Evolutionary conservation across 2,113 vertebrate genomes (phyloP).

Genomic region (Forbesichthys papilliferus): DNA sequence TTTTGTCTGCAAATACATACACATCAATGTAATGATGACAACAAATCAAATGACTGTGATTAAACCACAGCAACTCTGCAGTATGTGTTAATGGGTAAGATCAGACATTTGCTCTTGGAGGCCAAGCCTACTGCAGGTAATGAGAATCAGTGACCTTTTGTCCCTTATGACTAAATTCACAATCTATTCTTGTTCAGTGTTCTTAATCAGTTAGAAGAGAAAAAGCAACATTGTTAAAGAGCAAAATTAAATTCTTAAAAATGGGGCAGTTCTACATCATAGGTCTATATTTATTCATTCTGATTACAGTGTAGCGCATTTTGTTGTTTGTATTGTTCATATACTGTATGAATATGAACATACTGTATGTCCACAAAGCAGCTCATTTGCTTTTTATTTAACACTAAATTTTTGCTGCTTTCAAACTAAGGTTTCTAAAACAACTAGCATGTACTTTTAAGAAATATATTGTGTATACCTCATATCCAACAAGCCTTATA

Average conservation of each 20-base stretch:
- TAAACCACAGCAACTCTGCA: too few species aligned
- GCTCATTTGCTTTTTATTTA: not conserved
- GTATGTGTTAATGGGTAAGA: slow-evolving; percentile 17
- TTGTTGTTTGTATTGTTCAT: slow-evolving; percentile 48
- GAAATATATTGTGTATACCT: too few species aligned
- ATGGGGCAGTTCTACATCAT: slow-evolving; percentile 45
- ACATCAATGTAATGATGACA: too few species aligned
- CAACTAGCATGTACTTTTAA: too few species aligned
- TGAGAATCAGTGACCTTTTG: slow-evolving; percentile 60
- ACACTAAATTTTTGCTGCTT: not conserved
- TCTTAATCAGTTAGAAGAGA: slow-evolving; percentile 59
- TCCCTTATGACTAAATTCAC: slow-evolving; percentile 62
- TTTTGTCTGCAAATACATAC: too few species aligned
- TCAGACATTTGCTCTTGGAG: slow-evolving; percentile 65
- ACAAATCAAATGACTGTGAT: too few species aligned
- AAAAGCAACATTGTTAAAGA: slow-evolving; percentile 61
- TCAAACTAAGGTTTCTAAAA: not conserved
- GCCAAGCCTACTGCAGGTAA: slow-evolving; percentile 65
- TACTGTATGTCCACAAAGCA: too few species aligned
- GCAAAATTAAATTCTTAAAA: slow-evolving; percentile 56
- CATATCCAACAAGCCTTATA: too few species aligned
- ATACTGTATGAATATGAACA: not conserved
- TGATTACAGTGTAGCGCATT: slow-evolving; percentile 40
- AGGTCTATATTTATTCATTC: slow-evolving; percentile 44
- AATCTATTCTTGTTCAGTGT: slow-evolving; percentile 50